phyloP scores from a whole-genome alignment of 1,140 invertebrate species.

The Macrobrachium rosenbergii region DNA sequence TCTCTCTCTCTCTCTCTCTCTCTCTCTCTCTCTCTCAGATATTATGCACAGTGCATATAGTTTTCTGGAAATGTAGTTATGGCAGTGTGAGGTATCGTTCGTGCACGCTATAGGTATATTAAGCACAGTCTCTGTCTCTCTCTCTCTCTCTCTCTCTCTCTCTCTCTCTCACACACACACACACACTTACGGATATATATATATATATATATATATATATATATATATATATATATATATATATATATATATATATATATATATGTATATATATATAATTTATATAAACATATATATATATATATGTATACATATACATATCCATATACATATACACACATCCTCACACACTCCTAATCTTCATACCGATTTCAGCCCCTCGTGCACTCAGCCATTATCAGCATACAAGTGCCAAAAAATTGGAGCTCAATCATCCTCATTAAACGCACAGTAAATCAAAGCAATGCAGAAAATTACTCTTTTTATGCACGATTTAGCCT shows the following conservation, averaged over 20 bases:
- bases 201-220: neutral
- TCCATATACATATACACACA: neutral
- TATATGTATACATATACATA: neutral
- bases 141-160: slow-evolving; percentile 13
- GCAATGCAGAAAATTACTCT: no score
- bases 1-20: no score
- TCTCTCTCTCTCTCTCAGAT: no score
- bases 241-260: neutral
- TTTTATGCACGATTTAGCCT: no score
- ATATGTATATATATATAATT: neutral
- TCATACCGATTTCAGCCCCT: neutral
- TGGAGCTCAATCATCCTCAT: no score
- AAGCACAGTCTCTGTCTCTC: neutral
- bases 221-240: neutral
- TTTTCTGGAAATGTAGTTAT: no score
- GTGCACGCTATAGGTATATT: no score
- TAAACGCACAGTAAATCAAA: no score
- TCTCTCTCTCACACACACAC: slow-evolving; percentile 12
- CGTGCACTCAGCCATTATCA: no score
- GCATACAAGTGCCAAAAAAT: no score
- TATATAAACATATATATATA: neutral
- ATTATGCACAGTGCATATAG: no score
- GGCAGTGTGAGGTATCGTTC: no score
- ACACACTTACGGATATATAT: slow-evolving; percentile 9
- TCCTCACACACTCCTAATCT: neutral